A percentile compares a stretch with the other conserved stretches of the same genome.
Evolutionary conservation across 1,140 invertebrate genomes (phyloP).

Genomic region (Harpegnathos saltator): DNA sequence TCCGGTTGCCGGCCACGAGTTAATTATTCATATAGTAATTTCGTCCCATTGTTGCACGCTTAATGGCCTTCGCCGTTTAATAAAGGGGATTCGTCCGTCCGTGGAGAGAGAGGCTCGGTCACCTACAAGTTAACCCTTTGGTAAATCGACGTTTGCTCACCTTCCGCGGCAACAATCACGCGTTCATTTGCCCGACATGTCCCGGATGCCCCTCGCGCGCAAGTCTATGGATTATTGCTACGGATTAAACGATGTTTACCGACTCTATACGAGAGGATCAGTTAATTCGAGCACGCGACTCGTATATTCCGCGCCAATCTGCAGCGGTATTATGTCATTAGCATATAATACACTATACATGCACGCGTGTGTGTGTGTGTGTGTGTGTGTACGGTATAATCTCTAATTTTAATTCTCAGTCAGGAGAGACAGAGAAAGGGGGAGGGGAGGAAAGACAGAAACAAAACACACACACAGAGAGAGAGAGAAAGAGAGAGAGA

Average conservation of each 20-base stretch:
- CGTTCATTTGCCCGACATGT: background rate
- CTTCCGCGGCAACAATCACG: background rate
- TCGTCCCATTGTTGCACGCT: slow-evolving; percentile 59
- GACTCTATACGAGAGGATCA: background rate
- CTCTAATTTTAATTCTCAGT: too few relatives aligned
- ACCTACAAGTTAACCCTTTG: slow-evolving; percentile 16
- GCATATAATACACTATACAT: too few relatives aligned
- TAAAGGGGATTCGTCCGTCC: slow-evolving; percentile 60
- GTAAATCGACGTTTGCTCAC: slow-evolving; percentile 35
- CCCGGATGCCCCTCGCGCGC: background rate
- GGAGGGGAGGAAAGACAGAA: too few relatives aligned
- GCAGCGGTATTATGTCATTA: background rate
- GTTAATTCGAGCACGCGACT: background rate
- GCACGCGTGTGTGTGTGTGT: too few relatives aligned
- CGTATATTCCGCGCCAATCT: background rate
- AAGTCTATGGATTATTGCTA: background rate
- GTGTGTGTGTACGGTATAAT: too few relatives aligned
- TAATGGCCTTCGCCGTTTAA: slow-evolving; percentile 63
- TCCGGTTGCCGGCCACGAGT: slow-evolving; percentile 36
- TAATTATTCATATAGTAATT: slow-evolving; percentile 70
- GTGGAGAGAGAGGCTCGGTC: slow-evolving; percentile 7
- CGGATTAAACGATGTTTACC: background rate
- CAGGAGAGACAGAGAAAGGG: too few relatives aligned
- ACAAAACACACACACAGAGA: too few relatives aligned
- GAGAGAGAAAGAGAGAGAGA: too few relatives aligned